A percentile compares a stretch with the other conserved stretches of the same genome.
Conservation (phyloP, 2,113 vertebrate genomes). For the Labeo catla region DNA sequence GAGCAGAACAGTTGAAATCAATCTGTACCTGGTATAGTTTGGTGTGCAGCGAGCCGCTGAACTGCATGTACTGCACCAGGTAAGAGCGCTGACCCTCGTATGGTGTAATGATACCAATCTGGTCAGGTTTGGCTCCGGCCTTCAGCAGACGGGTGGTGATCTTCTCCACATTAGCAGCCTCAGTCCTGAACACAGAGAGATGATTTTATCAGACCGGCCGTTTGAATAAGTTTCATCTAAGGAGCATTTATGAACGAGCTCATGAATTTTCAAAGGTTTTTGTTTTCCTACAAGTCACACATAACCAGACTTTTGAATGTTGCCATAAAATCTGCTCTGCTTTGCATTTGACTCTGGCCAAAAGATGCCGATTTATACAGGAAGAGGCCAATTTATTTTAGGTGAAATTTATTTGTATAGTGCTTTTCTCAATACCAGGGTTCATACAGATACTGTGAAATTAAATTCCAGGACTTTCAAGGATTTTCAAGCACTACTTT, state of each 20-base stretch:
- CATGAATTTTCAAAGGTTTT: background rate
- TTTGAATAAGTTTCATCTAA: background rate
- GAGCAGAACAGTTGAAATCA: background rate
- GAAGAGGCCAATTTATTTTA: background rate
- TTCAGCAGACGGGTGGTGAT: slow-evolving; percentile 96
- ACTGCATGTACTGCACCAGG: slow-evolving; percentile 99
- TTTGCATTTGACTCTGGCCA: background rate
- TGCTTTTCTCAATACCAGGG: too few relatives aligned
- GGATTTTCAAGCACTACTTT: too few relatives aligned
- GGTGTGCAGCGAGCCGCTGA: slow-evolving; percentile 98
- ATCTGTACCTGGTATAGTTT: slow-evolving; percentile 94
- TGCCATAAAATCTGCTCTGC: background rate
- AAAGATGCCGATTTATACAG: background rate
- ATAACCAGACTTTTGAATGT: background rate
- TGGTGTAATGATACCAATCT: slow-evolving; percentile 97
- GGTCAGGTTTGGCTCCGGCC: slow-evolving; percentile 95
- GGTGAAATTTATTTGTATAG: too few relatives aligned
- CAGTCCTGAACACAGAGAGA: slow-evolving; percentile 79
- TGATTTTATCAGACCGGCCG: background rate
- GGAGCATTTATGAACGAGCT: background rate
- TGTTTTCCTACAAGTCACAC: background rate
- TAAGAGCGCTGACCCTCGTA: slow-evolving; percentile 98
- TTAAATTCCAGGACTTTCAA: too few relatives aligned
- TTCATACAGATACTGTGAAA: too few relatives aligned
- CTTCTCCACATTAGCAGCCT: slow-evolving; percentile 97